These are phyloP conservation scores for Drosophila kambysellisi DNA, from an alignment of 2,888 invertebrate species.

Conservation along the genomic window DNA sequence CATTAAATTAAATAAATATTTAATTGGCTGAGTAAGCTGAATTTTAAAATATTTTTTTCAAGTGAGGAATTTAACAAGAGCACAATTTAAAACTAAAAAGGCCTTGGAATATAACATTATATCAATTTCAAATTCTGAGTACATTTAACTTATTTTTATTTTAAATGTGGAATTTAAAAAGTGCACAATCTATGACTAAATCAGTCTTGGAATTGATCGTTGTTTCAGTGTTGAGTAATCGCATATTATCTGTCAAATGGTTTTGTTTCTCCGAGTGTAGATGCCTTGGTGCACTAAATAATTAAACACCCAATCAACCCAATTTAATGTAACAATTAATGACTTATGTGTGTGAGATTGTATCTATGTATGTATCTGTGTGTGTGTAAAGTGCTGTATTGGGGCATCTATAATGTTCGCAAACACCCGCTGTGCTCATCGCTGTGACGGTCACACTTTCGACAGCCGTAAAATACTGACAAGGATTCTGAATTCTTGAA, in stretches of 20 bases:
- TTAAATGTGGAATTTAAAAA: not conserved
- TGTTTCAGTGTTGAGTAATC: not conserved
- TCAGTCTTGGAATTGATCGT: not conserved
- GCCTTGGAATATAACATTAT: not conserved
- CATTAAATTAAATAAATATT: not conserved
- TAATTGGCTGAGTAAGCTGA: not conserved
- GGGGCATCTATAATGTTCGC: constrained; percentile 59
- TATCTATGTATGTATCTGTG: not conserved
- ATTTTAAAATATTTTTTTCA: not conserved
- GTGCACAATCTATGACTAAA: not conserved
- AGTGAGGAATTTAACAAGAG: not conserved
- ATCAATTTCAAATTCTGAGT: not conserved
- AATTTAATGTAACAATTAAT: constrained; percentile 40
- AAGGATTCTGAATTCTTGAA: constrained; percentile 15
- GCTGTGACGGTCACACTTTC: constrained; percentile 22
- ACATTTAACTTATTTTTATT: not conserved
- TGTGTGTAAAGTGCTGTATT: constrained; percentile 2
- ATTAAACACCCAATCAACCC: constrained; percentile 43
- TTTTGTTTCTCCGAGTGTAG: constrained; percentile 2
- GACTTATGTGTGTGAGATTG: constrained; percentile 23
- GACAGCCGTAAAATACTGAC: constrained; percentile 32
- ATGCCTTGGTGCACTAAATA: constrained; percentile 31
- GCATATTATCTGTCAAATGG: not conserved
- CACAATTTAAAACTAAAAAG: not conserved
- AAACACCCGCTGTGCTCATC: constrained; percentile 67